phyloP scores from a whole-genome alignment of 2,888 invertebrate species.

The Loripinus fragilis region DNA sequence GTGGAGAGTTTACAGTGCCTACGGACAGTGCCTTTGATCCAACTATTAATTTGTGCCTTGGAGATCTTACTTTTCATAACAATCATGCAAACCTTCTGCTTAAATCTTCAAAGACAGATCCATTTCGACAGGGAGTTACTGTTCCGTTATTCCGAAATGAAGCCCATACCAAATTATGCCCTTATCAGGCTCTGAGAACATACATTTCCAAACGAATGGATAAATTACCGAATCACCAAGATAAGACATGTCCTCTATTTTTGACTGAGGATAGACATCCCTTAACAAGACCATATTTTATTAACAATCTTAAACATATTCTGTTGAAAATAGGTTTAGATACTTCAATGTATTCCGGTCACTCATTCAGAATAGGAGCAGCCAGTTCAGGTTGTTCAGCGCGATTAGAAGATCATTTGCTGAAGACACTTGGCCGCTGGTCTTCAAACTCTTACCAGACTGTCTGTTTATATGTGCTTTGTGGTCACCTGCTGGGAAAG shows the following conservation, averaged over 20 bases:
- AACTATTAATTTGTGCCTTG: background rate
- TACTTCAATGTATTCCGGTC: slow-evolving; percentile 5
- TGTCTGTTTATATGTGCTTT: too few relatives aligned
- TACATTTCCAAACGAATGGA: background rate
- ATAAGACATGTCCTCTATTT: background rate
- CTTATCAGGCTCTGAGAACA: background rate
- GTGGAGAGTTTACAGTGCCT: background rate
- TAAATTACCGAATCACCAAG: background rate
- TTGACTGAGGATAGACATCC: background rate
- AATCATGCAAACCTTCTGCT: background rate
- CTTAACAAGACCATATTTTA: background rate
- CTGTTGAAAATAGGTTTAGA: background rate
- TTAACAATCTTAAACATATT: background rate
- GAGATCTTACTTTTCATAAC: background rate
- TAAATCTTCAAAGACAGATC: background rate
- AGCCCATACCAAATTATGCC: background rate
- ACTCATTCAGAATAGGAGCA: slow-evolving; percentile 2
- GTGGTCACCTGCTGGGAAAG: too few relatives aligned
- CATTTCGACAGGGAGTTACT: background rate
- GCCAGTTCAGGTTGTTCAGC: background rate
- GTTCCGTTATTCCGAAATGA: background rate
- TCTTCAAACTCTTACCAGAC: slow-evolving; percentile 26
- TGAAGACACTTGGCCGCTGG: slow-evolving; percentile 24
- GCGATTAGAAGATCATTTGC: slow-evolving; percentile 23
- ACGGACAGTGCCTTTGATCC: background rate